Evolutionary conservation across 2,797 vertebrate genomes (phyloP).

Genomic region (Heliangelus exortis): DNA sequence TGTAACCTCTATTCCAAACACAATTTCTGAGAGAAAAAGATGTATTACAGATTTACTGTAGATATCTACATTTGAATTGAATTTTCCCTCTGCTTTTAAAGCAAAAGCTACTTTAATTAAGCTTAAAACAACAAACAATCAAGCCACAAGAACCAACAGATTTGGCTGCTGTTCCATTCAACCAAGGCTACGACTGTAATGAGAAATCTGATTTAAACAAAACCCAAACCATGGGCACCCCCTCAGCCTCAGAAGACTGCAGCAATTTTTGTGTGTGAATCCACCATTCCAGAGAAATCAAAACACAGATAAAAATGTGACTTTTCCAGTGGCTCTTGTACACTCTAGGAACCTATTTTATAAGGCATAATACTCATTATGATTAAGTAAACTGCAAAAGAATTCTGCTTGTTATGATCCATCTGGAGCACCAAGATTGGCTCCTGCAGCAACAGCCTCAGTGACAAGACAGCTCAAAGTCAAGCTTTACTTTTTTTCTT

Average conservation of each 20-base stretch:
- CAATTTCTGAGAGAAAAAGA: not conserved
- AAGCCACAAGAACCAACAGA: not conserved
- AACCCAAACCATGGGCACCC: not conserved
- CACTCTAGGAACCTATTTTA: conserved; percentile 18
- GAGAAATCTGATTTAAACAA: not conserved
- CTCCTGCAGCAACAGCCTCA: not conserved
- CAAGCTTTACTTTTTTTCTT: not conserved
- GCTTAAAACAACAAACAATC: not conserved
- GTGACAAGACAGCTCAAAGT: not conserved
- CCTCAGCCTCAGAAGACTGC: not conserved
- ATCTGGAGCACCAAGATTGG: conserved; percentile 1
- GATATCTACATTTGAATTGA: not conserved
- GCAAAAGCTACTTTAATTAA: conserved; percentile 24
- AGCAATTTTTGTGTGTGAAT: not conserved
- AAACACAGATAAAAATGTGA: not conserved
- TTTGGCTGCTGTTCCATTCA: not conserved
- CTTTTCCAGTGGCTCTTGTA: conserved; percentile 9
- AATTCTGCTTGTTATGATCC: not conserved
- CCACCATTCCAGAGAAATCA: conserved; percentile 2
- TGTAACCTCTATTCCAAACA: not conserved
- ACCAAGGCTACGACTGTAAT: fast-evolving
- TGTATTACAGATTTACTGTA: not conserved
- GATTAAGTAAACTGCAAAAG: conserved; percentile 35
- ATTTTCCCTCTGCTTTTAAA: not conserved
- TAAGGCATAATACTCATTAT: conserved; percentile 13